Evolutionary conservation across 2,797 vertebrate species (phyloP).

Genomic region (Anniella stebbinsi): DNA sequence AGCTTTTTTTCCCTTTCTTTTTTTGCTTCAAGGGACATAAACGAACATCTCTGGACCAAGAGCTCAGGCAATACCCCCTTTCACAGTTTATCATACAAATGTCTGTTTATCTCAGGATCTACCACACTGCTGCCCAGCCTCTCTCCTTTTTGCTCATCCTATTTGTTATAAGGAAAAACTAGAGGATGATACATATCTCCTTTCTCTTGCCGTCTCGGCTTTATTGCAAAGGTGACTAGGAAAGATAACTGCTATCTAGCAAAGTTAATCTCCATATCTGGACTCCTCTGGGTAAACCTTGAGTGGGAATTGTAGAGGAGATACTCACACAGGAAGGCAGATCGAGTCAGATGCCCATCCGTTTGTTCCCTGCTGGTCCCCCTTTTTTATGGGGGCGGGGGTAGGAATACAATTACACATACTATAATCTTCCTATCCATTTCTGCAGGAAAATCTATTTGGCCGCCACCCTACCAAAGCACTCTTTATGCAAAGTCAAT

Average conservation of each 20-base stretch:
- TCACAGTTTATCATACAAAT: not conserved
- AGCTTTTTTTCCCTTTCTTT: too few species aligned
- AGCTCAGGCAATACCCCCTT: not conserved
- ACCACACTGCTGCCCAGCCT: not conserved
- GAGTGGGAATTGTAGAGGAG: slow-evolving; percentile 4
- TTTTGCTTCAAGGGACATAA: not conserved
- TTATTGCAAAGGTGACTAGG: slow-evolving; percentile 26
- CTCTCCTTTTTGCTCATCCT: not conserved
- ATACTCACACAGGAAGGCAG: not conserved
- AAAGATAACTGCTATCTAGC: slow-evolving; percentile 17
- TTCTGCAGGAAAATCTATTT: not conserved
- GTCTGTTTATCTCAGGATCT: not conserved
- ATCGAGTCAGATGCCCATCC: not conserved
- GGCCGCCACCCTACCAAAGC: not conserved
- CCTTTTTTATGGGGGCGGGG: not conserved
- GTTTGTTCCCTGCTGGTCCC: not conserved
- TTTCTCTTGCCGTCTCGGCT: not conserved
- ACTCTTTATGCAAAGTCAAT: not conserved
- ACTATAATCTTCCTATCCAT: too few species aligned
- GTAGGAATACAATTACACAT: not conserved
- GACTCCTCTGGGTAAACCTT: not conserved
- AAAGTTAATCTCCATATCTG: slow-evolving; percentile 12
- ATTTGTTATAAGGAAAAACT: not conserved
- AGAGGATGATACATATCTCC: not conserved
- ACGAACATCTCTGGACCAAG: not conserved